These are phyloP conservation scores for Lophius piscatorius DNA, from an alignment of 2,113 vertebrate genomes.

Conservation along the genomic window DNA sequence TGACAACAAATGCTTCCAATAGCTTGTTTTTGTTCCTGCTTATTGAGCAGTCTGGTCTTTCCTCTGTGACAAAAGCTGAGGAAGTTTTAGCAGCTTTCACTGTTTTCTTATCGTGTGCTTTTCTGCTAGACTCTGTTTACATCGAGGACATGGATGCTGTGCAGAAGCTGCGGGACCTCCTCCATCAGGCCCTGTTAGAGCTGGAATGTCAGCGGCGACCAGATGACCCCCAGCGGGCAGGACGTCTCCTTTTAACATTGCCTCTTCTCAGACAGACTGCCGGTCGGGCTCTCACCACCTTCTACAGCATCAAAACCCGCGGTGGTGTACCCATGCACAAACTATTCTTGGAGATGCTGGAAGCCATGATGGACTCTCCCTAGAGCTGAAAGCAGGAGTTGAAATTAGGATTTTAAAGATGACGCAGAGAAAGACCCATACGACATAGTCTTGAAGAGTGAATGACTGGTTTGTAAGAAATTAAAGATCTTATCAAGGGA, in stretches of 20 bases:
- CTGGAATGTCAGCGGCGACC: constrained; percentile 83
- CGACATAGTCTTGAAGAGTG: constrained; percentile 41
- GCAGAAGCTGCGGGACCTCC: constrained; percentile 89
- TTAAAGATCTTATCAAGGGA: constrained; percentile 45
- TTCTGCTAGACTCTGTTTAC: constrained; percentile 87
- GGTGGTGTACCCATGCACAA: constrained; percentile 95
- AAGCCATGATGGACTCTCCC: constrained; percentile 95
- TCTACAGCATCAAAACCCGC: constrained; percentile 91
- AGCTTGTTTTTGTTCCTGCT: constrained; percentile 10
- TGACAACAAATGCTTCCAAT: constrained; percentile 45
- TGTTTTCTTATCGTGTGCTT: constrained; percentile 13
- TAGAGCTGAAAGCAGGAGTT: constrained; percentile 38
- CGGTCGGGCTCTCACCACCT: constrained; percentile 88
- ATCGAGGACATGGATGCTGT: constrained; percentile 92
- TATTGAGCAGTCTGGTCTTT: background rate
- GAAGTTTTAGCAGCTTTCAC: constrained; percentile 3
- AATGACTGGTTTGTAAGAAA: constrained; percentile 46
- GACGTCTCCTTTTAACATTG: constrained; percentile 88
- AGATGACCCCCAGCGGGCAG: constrained; percentile 85
- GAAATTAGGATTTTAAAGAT: background rate
- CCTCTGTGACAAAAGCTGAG: constrained; percentile 12
- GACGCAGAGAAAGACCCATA: constrained; percentile 11
- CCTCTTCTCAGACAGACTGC: constrained; percentile 92
- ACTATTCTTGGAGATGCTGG: constrained; percentile 94
- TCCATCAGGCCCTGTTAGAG: constrained; percentile 91